Evolutionary conservation across 2,888 invertebrate species (phyloP), one percentile per base, ranked within the genome.

Genomic region (Coelogynopora nodosa): DNA sequence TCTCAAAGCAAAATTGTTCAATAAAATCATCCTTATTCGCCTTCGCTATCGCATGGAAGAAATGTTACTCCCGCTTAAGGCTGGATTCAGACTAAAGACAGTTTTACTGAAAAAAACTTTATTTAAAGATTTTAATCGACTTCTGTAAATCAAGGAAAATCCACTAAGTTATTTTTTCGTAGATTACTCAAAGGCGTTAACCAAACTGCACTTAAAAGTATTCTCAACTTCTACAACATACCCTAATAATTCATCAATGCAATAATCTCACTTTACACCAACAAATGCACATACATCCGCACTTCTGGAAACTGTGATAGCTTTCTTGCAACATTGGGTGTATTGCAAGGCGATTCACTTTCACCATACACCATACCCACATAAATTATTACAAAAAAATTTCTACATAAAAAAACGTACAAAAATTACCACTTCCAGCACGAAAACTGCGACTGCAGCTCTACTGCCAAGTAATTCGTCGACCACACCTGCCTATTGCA

Each of bases 1-100:
- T 74, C 74, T n/a, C 74, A 74, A 74, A 10, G 74, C 74, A 74
- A 74, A 74, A 74, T 74, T 74, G 23, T 74, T 74, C 74, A 74
- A 74, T 26, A 74, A 26, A n/a, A 74, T 74, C 23, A 10, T 74
- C 23, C 74, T 74, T 74, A 10, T n/a, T 26, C 74, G 74, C 74
- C 74, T 74, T 26, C 74, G 74, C 74, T n/a, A 74, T 74, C 74
- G 74, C 23, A 5, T 74, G 5, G 74, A 74, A 74, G 74, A 74
- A 74, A 5, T 74, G 23, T n/a, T 74, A n/a, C 74, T 74, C 23
- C 74, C 74, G 23, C 5, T 74, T 74, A 10, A 74, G 23, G 74
- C 74, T n/a, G 74, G 74, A 74, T 74, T 74, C 23, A 49, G 49
- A 49, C 74, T 26, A 74, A 10, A 74, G 5, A 10, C 18, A 10